Conservation (phyloP, 1,140 invertebrate genomes). For the Melipona quadrifasciata region DNA sequence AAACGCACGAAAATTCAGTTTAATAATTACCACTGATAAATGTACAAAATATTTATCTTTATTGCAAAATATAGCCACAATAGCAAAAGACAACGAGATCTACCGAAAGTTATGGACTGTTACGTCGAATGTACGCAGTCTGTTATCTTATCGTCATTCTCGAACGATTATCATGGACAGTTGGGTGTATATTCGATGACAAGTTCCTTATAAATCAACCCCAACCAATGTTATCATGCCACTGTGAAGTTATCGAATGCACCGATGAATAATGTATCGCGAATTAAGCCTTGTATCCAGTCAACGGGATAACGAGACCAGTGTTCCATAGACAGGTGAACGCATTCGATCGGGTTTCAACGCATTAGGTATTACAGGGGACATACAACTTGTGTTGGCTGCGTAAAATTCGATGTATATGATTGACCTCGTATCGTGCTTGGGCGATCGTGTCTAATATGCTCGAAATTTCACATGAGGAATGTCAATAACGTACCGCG, state of each 20-base stretch:
- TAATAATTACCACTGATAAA: too few relatives aligned
- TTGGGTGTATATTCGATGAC: not conserved
- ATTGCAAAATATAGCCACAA: too few relatives aligned
- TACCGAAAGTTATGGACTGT: not conserved
- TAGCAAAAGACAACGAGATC: too few relatives aligned
- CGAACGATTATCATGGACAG: not conserved
- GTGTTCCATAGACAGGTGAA: constrained; percentile 17
- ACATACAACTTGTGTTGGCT: not conserved
- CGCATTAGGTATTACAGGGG: not conserved
- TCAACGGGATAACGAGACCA: constrained; percentile 40
- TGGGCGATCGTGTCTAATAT: too few relatives aligned
- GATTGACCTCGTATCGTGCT: not conserved
- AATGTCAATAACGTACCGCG: not conserved
- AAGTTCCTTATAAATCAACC: not conserved
- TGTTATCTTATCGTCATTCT: not conserved
- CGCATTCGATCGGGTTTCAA: not conserved
- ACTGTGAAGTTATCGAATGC: constrained; percentile 1
- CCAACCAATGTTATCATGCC: not conserved
- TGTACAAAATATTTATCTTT: too few relatives aligned
- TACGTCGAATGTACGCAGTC: too few relatives aligned
- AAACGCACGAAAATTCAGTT: too few relatives aligned
- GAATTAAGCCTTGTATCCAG: constrained; percentile 22
- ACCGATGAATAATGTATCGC: constrained; percentile 43
- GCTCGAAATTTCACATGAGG: not conserved
- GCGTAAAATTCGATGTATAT: constrained; percentile 5